phyloP scores from a whole-genome alignment of 2,888 invertebrate genomes.

The Tachina lurida region DNA sequence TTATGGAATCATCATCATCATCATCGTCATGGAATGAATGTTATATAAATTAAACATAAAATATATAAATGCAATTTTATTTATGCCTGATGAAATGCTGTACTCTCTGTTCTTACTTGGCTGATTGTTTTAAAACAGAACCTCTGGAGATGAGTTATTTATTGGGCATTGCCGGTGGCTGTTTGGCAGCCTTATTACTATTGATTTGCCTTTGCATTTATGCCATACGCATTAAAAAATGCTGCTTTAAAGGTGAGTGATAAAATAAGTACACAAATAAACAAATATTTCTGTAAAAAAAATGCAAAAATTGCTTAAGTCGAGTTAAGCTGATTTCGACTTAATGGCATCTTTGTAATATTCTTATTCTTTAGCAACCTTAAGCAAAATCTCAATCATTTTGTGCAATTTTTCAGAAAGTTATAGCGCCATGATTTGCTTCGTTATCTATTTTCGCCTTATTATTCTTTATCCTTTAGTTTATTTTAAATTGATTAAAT shows the following conservation, averaged over 20 bases:
- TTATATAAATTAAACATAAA: conserved; percentile 20
- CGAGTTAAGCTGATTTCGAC: too few relatives aligned
- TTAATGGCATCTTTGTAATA: too few relatives aligned
- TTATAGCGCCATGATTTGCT: too few relatives aligned
- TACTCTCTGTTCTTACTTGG: background rate
- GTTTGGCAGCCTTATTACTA: conserved; percentile 84
- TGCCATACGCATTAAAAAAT: conserved; percentile 85
- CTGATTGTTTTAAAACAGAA: conserved; percentile 81
- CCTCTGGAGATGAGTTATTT: conserved; percentile 86
- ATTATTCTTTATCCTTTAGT: too few relatives aligned
- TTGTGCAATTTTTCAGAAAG: too few relatives aligned
- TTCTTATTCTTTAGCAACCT: too few relatives aligned
- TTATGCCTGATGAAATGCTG: background rate
- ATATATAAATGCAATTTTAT: conserved; percentile 9
- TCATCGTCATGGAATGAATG: conserved; percentile 37
- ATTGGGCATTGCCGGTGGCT: conserved; percentile 85
- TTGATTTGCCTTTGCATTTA: conserved; percentile 85
- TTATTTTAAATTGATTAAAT: too few relatives aligned
- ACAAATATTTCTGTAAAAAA: too few relatives aligned
- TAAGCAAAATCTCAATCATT: too few relatives aligned
- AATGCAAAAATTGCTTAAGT: too few relatives aligned
- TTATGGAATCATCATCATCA: conserved; percentile 12
- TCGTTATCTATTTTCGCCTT: too few relatives aligned
- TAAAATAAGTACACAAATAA: too few relatives aligned
- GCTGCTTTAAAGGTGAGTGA: conserved; percentile 86